Base-by-base conservation (phyloP, 2,797 vertebrate genomes). In the Chelmon rostratus region DNA sequence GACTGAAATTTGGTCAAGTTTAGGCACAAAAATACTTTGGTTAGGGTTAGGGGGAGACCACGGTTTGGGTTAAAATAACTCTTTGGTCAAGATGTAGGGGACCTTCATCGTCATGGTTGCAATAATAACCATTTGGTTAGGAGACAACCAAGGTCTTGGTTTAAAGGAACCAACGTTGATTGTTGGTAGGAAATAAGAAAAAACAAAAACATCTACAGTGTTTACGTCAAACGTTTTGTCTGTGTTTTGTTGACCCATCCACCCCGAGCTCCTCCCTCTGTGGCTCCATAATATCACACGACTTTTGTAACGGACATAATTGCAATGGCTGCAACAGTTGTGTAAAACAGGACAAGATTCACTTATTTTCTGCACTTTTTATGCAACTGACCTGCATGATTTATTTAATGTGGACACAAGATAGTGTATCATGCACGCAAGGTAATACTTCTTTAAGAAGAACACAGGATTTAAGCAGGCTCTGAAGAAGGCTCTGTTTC, bases 401-500 rank as follows among this genome's bases (percentile, higher is more conserved):
- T 76, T 49, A 33, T 58, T 19, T 50, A 10, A 44, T 25, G 7
- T 38, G 21, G 37, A 33, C 31, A 31, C 40, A 19, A 4, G 6
- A 46, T 28, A 54, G 6, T 16, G 44, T 47, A n/a, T 33, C 23
- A 28, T 10, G 21, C 44, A 42, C n/a, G 23, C 31, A 19, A 6
- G 4, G 53, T 42, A 54, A 6, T 16, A 38, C 3, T 25, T 0
- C 8, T 35, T 46, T 65, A 31, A 50, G n/a, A 58, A 44, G 25
- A 46, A 31, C 18, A 4, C 33, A 62, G 58, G 42, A 59, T 47
- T 76, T 15, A 56, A 68, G n/a, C 18, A 69, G 42, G 28, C 58
- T 77, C 42, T 62, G 58, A 57, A 46, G 57, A 49, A 31, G 54
- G 37, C 56, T 83, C 23, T 25, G 28, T 47, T 70, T 74, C 54